These are phyloP conservation scores for Mohoua ochrocephala DNA, from an alignment of 2,113 vertebrate genomes.

Conservation along the genomic window DNA sequence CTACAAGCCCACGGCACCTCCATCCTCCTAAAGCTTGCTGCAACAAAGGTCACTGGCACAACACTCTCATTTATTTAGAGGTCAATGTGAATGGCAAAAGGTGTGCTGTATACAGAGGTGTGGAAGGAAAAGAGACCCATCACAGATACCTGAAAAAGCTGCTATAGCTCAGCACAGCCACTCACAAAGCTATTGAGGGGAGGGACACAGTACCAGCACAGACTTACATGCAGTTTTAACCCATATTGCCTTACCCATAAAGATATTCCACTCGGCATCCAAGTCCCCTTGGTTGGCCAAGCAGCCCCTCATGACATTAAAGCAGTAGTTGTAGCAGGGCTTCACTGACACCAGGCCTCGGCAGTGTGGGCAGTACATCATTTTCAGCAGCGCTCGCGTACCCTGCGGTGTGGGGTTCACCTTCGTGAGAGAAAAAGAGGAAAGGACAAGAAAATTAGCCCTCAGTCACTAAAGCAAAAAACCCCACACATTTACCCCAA, in stretches of 20 bases:
- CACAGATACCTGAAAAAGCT: background rate
- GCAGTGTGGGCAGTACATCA: conserved; percentile 95
- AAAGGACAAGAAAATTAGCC: background rate
- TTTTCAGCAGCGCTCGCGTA: conserved; percentile 86
- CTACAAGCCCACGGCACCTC: background rate
- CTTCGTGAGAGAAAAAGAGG: conserved; percentile 57
- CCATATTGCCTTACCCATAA: conserved; percentile 82
- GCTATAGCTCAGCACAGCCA: background rate
- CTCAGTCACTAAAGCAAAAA: background rate
- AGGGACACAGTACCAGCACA: accelerated
- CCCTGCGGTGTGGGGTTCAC: conserved; percentile 88
- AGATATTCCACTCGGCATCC: conserved; percentile 94
- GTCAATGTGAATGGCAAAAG: background rate
- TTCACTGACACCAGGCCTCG: conserved; percentile 89
- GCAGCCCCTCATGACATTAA: conserved; percentile 95
- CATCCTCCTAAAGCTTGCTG: background rate
- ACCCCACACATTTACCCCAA: accelerated
- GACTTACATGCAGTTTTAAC: background rate
- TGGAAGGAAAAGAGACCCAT: background rate
- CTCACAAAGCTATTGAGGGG: background rate
- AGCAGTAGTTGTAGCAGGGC: conserved; percentile 96
- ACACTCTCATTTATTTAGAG: background rate
- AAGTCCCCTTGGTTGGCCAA: conserved; percentile 95
- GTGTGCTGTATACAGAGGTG: background rate
- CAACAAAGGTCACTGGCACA: background rate